Evolutionary conservation across 2,888 invertebrate species (phyloP).

Genomic region (Acrobasis consociella): DNA sequence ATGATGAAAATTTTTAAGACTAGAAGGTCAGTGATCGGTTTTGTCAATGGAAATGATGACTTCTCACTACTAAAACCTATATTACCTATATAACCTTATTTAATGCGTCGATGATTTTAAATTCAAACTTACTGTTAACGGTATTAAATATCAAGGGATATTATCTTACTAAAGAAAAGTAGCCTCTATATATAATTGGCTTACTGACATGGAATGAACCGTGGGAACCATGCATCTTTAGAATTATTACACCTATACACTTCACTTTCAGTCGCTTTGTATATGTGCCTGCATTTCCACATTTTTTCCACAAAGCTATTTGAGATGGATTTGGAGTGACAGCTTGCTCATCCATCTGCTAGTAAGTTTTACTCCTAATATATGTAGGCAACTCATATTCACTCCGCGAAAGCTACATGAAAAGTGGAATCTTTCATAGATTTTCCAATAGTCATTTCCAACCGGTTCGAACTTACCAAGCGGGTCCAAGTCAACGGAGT

Average conservation of each 20-base stretch:
- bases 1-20: not conserved
- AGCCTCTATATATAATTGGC: no score
- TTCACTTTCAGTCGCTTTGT: no score
- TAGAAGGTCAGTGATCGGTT: not conserved
- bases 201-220: no score
- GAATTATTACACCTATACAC: no score
- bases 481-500: slow-evolving; percentile 93
- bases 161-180: no score
- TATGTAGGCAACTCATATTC: not conserved
- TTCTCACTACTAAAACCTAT: not conserved
- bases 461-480: slow-evolving; percentile 68
- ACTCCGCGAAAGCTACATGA: not conserved
- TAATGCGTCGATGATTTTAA: no score
- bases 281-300: no score
- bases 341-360: no score
- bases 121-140: not conserved
- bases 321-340: no score
- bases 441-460: not conserved
- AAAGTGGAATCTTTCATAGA: not conserved
- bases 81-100: no score
- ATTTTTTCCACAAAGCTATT: no score
- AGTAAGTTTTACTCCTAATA: not conserved
- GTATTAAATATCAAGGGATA: not conserved
- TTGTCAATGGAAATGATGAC: not conserved
- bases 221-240: no score